Evolutionary conservation across 2,113 vertebrate species (phyloP).

Genomic region (Polypterus bichir): DNA sequence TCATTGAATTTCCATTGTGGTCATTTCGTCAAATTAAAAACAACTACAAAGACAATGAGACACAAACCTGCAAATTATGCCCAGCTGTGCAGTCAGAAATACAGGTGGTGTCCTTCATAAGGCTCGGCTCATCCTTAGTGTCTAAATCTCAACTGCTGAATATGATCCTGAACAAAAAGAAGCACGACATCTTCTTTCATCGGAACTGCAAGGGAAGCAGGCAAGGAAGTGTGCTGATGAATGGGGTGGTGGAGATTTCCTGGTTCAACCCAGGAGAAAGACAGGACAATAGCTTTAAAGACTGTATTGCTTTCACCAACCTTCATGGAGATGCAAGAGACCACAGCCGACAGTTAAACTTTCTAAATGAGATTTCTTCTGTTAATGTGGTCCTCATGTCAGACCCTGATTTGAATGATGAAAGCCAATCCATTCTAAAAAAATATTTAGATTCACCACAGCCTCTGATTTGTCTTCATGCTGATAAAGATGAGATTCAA

Average conservation of each 20-base stretch:
- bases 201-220: slow-evolving; percentile 26
- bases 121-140: slow-evolving; percentile 9
- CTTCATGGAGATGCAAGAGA: slow-evolving; percentile 36
- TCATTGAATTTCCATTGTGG: slow-evolving; percentile 18
- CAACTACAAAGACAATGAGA: slow-evolving; percentile 2
- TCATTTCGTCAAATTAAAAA: slow-evolving; percentile 14
- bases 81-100: slow-evolving; percentile 7
- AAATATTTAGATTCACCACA: slow-evolving; percentile 14
- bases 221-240: slow-evolving; percentile 27
- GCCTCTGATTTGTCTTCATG: slow-evolving; percentile 25
- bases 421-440: slow-evolving; percentile 3
- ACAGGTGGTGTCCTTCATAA: slow-evolving; percentile 20
- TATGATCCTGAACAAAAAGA: slow-evolving; percentile 11
- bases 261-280: slow-evolving; percentile 36
- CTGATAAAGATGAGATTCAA: slow-evolving; percentile 17
- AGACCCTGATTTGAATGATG: slow-evolving; percentile 13
- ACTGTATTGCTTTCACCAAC: slow-evolving; percentile 31
- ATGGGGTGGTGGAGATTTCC: slow-evolving; percentile 33
- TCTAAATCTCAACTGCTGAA: slow-evolving; percentile 21
- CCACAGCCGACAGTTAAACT: slow-evolving; percentile 20
- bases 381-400: slow-evolving; percentile 20
- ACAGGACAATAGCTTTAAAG: slow-evolving; percentile 24
- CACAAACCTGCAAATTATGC: slow-evolving; percentile 6
- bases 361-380: slow-evolving; percentile 28
- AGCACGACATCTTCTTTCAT: slow-evolving; percentile 14